Evolutionary conservation across 2,888 invertebrate species (phyloP).

Genomic region (Melanophora roralis): DNA sequence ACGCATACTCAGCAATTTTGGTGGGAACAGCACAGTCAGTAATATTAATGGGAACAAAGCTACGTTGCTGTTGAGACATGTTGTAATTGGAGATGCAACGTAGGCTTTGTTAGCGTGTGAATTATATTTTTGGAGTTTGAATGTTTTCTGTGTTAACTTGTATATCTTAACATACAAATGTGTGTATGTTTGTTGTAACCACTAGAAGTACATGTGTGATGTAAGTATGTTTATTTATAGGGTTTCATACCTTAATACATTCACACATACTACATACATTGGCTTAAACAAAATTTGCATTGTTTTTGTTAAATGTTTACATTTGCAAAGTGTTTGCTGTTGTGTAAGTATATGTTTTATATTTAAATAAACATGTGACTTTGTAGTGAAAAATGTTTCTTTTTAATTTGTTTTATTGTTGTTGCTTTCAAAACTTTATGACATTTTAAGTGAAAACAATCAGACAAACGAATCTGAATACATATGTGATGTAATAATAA

Average conservation of each 20-base stretch:
- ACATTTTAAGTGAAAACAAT: slow-evolving; percentile 66
- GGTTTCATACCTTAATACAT: slow-evolving; percentile 8
- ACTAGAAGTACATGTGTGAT: background rate
- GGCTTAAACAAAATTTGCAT: slow-evolving; percentile 26
- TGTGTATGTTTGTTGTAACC: background rate
- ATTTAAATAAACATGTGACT: slow-evolving; percentile 57
- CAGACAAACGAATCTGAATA: slow-evolving; percentile 53
- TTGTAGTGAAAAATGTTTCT: slow-evolving; percentile 24
- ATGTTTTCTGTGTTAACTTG: too few relatives aligned
- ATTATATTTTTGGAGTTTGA: too few relatives aligned
- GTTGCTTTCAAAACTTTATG: slow-evolving; percentile 53
- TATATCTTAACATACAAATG: slow-evolving; percentile 33
- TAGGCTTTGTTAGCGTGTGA: too few relatives aligned
- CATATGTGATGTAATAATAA: slow-evolving; percentile 26
- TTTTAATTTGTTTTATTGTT: background rate
- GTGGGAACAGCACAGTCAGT: too few relatives aligned
- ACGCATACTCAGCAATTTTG: too few relatives aligned
- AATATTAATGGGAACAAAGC: too few relatives aligned
- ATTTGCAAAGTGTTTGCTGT: background rate
- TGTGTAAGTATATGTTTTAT: background rate
- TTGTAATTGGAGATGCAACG: too few relatives aligned
- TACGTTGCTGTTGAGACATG: too few relatives aligned
- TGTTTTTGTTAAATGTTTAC: background rate
- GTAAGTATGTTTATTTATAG: slow-evolving; percentile 1
- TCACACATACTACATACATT: background rate